These are phyloP conservation scores for Caenorhabditis sp. DNA, from an alignment of 2,888 invertebrate genomes.

Conservation along the genomic window DNA sequence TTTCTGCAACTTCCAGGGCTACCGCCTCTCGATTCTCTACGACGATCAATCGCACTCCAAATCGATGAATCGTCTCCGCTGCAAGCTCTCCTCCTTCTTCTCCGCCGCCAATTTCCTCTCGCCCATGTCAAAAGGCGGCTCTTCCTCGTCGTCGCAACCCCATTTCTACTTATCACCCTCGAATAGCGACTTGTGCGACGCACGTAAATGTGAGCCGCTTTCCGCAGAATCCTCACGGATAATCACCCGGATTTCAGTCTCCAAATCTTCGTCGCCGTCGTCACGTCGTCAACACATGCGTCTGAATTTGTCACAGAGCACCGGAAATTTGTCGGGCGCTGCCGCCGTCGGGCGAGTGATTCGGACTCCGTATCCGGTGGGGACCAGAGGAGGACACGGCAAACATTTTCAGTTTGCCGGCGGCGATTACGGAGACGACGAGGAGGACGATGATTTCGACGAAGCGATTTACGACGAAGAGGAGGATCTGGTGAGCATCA, in stretches of 20 bases:
- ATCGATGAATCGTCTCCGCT: constrained; percentile 57
- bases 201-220: constrained; percentile 28
- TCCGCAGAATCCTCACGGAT: not conserved
- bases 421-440: not conserved
- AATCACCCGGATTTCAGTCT: constrained; percentile 18
- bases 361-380: constrained; percentile 36
- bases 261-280: constrained; percentile 15
- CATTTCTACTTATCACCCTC: constrained; percentile 62
- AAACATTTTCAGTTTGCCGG: constrained; percentile 21
- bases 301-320: constrained; percentile 40
- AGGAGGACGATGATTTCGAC: constrained; percentile 29
- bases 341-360: too few relatives aligned
- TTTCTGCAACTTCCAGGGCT: constrained; percentile 62
- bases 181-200: constrained; percentile 39
- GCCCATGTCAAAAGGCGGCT: constrained; percentile 22
- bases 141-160: constrained; percentile 45
- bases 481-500: constrained; percentile 26
- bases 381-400: too few relatives aligned
- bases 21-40: constrained; percentile 66
- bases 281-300: constrained; percentile 1
- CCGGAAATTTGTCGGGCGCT: constrained; percentile 39
- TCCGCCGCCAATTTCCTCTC: constrained; percentile 7
- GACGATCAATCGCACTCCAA: constrained; percentile 63
- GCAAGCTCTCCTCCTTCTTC: constrained; percentile 46
- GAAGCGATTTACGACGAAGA: constrained; percentile 20